Base-by-base conservation (phyloP, 1,140 invertebrate genomes). In the Dermatophagoides farinae region DNA sequence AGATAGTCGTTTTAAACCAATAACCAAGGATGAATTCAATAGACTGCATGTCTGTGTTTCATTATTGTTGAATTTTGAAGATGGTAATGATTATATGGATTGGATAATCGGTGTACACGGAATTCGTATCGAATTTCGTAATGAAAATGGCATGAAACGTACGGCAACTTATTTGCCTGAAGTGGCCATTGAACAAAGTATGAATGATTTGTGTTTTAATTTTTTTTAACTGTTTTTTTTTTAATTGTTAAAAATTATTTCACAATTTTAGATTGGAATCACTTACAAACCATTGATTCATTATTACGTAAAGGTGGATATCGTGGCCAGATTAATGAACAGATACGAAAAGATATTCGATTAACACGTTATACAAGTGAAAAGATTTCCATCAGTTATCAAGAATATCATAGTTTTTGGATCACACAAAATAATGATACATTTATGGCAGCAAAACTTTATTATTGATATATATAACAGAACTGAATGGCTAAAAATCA, bases 121-220 rank as follows among this genome's bases (percentile, higher is more conserved):
- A 31, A 97, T 99, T 67, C 80, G 93, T 52, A 98, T 98, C 65
- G 92, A 98, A 76, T 99, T 97, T 69, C 73, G 84, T 61, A 93
- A 88, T 73, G 93, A 97, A 68, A 87, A 89, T 68, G 93, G 93
- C 62, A 84, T 83, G 65, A 89, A 90, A 69, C 80, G 89, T 67
- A 96, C 88, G 64, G 93, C 95, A 65, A 98, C 95, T 66, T 98
- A 96, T 75, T 78, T 99, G 70, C 95, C 95, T 54, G 86, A 97
- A 76, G 90, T 99, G 60, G 90, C 93, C 66, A 80, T 81, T 61
- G 93, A 98, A 73, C 95, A 98, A 85, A 92, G 67, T 67, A 16
- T 20, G n/a, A 16, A 39, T 39, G 10, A n/a, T 44, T 16, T 44
- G 43, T 5, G 5, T 44, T 2, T 4, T 5, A 44, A 16, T 44